Conservation (phyloP, 2,797 vertebrate species). For the Coregonus sp. region DNA sequence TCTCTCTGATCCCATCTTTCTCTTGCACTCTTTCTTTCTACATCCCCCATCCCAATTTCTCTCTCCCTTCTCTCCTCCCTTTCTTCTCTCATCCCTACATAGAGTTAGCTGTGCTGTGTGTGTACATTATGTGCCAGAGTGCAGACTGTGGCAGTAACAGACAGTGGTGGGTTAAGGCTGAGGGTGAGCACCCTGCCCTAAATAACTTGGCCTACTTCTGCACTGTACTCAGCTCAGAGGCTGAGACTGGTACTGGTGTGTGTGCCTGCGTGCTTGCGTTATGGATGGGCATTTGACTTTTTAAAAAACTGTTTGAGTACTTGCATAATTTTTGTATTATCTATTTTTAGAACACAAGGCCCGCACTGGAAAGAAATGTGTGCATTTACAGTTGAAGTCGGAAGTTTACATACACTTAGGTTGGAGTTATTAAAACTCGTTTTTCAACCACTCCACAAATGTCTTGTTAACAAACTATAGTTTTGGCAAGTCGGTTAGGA, state of each 20-base stretch:
- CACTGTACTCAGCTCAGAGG: constrained; percentile 16
- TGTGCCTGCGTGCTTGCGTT: background rate
- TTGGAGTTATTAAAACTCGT: too few species aligned
- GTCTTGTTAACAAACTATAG: too few species aligned
- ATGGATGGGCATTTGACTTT: too few species aligned
- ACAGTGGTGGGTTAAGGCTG: constrained; percentile 15
- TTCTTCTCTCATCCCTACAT: too few species aligned
- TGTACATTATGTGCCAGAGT: background rate
- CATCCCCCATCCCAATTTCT: background rate
- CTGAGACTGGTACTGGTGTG: background rate
- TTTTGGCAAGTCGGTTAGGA: too few species aligned
- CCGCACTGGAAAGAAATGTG: too few species aligned
- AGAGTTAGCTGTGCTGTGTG: background rate
- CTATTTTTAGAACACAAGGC: too few species aligned
- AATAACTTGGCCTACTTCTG: constrained; percentile 34
- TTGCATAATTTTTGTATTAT: too few species aligned
- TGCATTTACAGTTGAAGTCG: too few species aligned
- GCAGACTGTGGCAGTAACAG: background rate
- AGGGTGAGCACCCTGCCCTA: constrained; percentile 13
- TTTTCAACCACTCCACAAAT: too few species aligned
- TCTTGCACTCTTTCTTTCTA: background rate
- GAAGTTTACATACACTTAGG: too few species aligned
- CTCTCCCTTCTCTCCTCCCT: background rate
- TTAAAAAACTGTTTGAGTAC: too few species aligned
- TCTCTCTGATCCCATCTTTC: constrained; percentile 2